Percentiles rank a stretch among this genome's conserved stretches.
Conservation (phyloP, 2,113 vertebrate genomes). For the Pitta sordida region DNA sequence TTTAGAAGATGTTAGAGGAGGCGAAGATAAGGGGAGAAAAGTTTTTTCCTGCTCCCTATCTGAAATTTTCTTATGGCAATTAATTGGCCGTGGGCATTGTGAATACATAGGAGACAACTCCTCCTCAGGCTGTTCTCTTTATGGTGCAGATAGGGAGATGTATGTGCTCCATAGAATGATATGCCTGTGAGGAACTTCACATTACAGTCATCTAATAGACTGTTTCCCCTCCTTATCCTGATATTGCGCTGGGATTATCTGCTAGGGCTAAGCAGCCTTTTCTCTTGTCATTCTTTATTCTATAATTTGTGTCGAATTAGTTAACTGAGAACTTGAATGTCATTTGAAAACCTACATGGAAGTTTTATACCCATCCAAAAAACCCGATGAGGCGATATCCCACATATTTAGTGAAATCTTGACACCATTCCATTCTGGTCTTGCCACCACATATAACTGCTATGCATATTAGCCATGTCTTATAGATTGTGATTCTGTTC, state of each 20-base stretch:
- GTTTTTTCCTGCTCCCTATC: background rate
- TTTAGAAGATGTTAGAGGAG: background rate
- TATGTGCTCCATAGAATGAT: background rate
- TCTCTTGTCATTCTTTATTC: background rate
- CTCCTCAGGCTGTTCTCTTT: background rate
- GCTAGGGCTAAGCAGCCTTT: background rate
- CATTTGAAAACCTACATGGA: background rate
- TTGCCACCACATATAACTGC: background rate
- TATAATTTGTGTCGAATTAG: background rate
- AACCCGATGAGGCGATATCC: background rate
- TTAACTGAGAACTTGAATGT: background rate
- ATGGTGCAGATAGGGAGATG: background rate
- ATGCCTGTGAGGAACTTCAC: background rate
- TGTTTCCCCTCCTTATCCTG: background rate
- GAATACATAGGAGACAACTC: background rate
- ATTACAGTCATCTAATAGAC: background rate
- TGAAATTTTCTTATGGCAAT: background rate
- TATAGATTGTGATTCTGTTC: background rate
- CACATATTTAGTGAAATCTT: background rate
- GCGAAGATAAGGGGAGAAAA: background rate
- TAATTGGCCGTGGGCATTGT: background rate
- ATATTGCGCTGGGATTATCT: background rate
- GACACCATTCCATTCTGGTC: background rate
- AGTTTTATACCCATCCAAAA: background rate
- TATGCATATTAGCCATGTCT: background rate